A percentile compares a stretch with the other conserved stretches of the same genome.
These are phyloP conservation scores for Orgyia antiqua DNA, from an alignment of 2,888 invertebrate species.

Conservation along the genomic window DNA sequence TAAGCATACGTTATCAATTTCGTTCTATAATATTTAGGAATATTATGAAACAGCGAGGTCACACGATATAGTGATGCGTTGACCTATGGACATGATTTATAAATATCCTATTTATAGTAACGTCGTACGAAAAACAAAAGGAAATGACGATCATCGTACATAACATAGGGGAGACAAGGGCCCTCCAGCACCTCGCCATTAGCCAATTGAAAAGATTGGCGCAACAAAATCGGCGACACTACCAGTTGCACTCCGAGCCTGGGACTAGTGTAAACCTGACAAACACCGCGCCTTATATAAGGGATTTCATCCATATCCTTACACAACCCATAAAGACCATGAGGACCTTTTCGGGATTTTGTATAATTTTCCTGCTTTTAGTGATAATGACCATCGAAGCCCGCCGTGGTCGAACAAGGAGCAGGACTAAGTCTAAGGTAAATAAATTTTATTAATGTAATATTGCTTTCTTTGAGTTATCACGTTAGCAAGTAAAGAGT, in stretches of 20 bases:
- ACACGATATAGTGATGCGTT: constrained; percentile 16
- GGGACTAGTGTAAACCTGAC: constrained; percentile 39
- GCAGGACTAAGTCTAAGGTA: constrained; percentile 87
- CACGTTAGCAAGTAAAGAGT: no score
- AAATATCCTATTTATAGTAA: constrained; percentile 31
- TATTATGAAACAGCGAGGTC: constrained; percentile 12
- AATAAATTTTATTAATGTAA: no score
- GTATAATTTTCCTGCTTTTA: no score
- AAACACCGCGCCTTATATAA: constrained; percentile 11
- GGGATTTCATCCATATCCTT: constrained; percentile 7
- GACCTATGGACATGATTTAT: constrained; percentile 24
- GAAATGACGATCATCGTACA: constrained; percentile 53
- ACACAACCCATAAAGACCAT: no score
- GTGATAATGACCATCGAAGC: constrained; percentile 58
- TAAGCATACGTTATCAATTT: no score
- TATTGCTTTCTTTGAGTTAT: no score
- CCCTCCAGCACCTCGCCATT: constrained; percentile 60
- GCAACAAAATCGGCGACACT: constrained; percentile 42
- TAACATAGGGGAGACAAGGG: constrained; percentile 64
- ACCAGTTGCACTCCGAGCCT: constrained; percentile 44
- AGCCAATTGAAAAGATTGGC: constrained; percentile 70
- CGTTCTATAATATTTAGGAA: no score
- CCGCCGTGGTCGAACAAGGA: constrained; percentile 83
- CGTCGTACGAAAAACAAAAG: constrained; percentile 47
- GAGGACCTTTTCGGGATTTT: no score